These are phyloP conservation scores for Microcebus lehilahytsara DNA, from an alignment of 2,113 vertebrate genomes.

Conservation along the genomic window DNA sequence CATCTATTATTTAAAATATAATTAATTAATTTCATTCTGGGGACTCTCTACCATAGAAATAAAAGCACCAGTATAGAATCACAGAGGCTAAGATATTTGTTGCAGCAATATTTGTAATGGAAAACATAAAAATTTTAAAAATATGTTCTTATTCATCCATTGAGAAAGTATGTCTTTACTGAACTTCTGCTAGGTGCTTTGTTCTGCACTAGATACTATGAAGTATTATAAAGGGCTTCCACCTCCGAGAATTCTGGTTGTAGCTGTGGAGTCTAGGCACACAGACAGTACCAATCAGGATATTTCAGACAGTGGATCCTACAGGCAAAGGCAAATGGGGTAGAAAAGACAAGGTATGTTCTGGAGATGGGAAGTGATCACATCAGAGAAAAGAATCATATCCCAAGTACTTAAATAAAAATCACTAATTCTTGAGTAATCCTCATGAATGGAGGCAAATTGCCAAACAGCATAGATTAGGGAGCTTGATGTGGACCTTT, in stretches of 20 bases:
- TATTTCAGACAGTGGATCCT: not conserved
- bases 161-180: not conserved
- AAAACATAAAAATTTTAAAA: not conserved
- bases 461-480: not conserved
- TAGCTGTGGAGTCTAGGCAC: not conserved
- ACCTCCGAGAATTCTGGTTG: not conserved
- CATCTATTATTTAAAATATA: not conserved
- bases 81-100: not conserved
- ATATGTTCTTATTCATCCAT: not conserved
- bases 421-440: not conserved
- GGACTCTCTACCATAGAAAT: not conserved
- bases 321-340: not conserved
- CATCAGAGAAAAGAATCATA: not conserved
- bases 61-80: not conserved
- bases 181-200: not conserved
- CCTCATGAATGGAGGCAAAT: not conserved
- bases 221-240: not conserved
- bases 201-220: not conserved
- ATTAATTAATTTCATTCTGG: not conserved
- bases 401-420: not conserved
- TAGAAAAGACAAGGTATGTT: not conserved
- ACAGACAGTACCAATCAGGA: not conserved
- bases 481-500: not conserved
- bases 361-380: not conserved
- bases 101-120: not conserved